Evolutionary conservation across 2,888 invertebrate genomes (phyloP).

Genomic region (Anoplius nigerrimus): DNA sequence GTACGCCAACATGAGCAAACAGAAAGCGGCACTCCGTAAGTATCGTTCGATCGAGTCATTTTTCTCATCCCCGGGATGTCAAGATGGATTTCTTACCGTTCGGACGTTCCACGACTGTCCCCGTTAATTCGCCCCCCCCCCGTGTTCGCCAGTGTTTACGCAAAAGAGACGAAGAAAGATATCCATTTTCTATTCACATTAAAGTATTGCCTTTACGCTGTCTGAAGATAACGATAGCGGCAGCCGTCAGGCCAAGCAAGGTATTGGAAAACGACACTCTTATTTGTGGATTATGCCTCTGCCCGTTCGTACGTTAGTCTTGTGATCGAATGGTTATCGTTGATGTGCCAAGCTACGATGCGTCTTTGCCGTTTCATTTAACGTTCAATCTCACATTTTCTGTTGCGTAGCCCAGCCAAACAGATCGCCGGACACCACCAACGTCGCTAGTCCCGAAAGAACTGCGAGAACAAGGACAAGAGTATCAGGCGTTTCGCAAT

Average conservation of each 20-base stretch:
- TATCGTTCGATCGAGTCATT: slow-evolving; percentile 61
- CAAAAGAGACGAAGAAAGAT: not conserved
- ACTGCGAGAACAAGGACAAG: slow-evolving; percentile 79
- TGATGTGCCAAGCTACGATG: no score
- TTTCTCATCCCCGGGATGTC: not conserved
- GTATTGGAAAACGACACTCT: slow-evolving; percentile 36
- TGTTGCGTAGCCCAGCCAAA: slow-evolving; percentile 75
- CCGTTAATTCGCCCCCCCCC: no score
- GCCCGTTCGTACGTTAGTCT: not conserved
- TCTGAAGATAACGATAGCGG: slow-evolving; percentile 54
- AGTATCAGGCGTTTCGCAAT: slow-evolving; percentile 89
- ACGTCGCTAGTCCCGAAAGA: slow-evolving; percentile 80
- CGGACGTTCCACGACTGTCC: not conserved
- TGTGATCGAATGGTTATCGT: not conserved
- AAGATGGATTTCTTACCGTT: not conserved
- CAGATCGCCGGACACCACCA: slow-evolving; percentile 77
- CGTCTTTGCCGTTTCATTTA: not conserved
- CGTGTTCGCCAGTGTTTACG: not conserved
- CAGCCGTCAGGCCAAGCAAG: slow-evolving; percentile 58
- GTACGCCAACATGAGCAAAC: slow-evolving; percentile 87
- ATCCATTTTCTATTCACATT: slow-evolving; percentile 15
- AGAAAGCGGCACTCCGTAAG: slow-evolving; percentile 88
- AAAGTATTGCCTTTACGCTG: slow-evolving; percentile 45
- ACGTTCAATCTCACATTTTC: not conserved
- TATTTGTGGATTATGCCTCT: not conserved